These are phyloP conservation scores for Drosophila leonis DNA, from an alignment of 2,888 invertebrate species.

Conservation along the genomic window DNA sequence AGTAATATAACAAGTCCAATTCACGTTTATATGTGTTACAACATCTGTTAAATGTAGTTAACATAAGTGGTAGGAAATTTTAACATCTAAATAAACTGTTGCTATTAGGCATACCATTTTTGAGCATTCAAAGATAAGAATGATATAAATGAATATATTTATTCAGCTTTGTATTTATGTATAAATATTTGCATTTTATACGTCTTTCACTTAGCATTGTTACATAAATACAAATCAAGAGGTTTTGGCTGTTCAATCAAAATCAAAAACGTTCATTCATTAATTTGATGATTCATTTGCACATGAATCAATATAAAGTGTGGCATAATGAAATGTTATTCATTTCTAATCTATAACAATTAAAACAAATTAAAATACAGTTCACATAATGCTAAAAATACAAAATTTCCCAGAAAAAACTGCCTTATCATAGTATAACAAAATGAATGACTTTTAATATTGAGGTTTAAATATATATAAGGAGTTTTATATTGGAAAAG, in stretches of 20 bases:
- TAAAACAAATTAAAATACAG: neutral
- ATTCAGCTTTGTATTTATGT: neutral
- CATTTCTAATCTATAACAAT: slow-evolving; percentile 3
- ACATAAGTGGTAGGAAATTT: neutral
- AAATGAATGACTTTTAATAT: no score
- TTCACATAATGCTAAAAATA: neutral
- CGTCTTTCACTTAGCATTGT: neutral
- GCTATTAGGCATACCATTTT: neutral
- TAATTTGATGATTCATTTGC: slow-evolving; percentile 2
- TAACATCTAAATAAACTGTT: neutral
- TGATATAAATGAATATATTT: no score
- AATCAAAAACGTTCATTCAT: neutral
- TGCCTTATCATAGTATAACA: neutral
- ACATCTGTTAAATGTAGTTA: neutral
- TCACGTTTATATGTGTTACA: no score
- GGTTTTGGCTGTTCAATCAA: neutral
- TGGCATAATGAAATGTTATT: slow-evolving; percentile 3
- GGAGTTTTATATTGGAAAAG: neutral
- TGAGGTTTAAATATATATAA: no score
- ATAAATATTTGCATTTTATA: neutral
- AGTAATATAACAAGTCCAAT: neutral
- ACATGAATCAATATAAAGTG: neutral
- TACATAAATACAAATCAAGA: neutral
- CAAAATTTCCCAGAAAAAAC: neutral
- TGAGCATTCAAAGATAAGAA: neutral